A percentile compares a stretch with the other conserved stretches of the same genome.
phyloP scores from a whole-genome alignment of 2,797 vertebrate species.

The Rhynchonycteris naso region DNA sequence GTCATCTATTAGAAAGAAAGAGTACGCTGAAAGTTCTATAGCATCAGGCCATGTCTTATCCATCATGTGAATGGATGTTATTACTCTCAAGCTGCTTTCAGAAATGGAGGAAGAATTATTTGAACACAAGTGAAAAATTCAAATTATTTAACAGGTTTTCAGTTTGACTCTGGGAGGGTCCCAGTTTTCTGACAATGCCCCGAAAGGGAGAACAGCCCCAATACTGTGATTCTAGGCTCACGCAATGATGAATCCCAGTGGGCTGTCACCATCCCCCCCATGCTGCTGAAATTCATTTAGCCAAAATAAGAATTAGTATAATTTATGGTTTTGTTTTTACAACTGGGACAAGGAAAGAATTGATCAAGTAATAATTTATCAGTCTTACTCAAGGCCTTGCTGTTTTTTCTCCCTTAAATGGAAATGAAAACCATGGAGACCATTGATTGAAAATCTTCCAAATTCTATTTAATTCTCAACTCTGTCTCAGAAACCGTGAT shows the following conservation, averaged over 20 bases:
- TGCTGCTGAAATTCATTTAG: conserved; percentile 59
- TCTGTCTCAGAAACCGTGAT: conserved; percentile 48
- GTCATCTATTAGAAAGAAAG: conserved; percentile 38
- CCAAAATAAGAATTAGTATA: conserved; percentile 70
- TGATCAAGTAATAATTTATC: conserved; percentile 60
- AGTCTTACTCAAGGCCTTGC: conserved; percentile 56
- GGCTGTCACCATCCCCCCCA: conserved; percentile 47
- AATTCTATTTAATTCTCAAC: conserved; percentile 62
- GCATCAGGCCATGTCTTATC: not conserved
- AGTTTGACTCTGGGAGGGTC: not conserved
- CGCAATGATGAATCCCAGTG: conserved; percentile 3
- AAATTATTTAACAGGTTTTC: conserved; percentile 70
- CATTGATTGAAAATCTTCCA: conserved; percentile 65
- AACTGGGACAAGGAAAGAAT: conserved; percentile 54
- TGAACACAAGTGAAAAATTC: conserved; percentile 44
- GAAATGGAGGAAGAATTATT: conserved; percentile 46
- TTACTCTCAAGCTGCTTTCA: conserved; percentile 50
- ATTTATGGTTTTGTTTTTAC: conserved; percentile 76
- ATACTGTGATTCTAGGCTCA: not conserved
- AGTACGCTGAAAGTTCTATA: not conserved
- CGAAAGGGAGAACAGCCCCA: not conserved
- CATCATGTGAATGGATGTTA: conserved; percentile 44
- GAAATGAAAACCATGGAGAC: conserved; percentile 64
- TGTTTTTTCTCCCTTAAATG: conserved; percentile 56
- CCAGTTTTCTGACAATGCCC: not conserved